phyloP scores from a whole-genome alignment of 1,140 invertebrate species.

The Drosophila micromelanica region DNA sequence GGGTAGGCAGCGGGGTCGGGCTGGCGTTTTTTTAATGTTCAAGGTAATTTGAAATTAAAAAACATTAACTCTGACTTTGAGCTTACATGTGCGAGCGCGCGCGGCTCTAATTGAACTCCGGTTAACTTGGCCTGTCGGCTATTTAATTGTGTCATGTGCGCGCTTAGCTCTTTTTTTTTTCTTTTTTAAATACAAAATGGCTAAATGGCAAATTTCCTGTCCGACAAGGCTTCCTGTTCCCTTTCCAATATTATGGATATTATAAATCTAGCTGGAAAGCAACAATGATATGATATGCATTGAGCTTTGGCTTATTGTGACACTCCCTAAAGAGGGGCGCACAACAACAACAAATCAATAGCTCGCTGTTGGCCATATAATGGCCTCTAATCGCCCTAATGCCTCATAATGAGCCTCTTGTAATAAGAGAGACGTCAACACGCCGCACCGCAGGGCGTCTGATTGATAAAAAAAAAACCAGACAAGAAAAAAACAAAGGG shows the following conservation, averaged over 20 bases:
- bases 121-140: constrained; percentile 35
- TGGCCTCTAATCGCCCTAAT: constrained; percentile 72
- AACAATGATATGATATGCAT: neutral
- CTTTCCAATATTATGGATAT: neutral
- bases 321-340: constrained; percentile 48
- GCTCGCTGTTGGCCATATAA: constrained; percentile 40
- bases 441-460: constrained; percentile 72
- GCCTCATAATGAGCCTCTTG: constrained; percentile 77
- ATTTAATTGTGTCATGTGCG: constrained; percentile 68
- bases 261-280: constrained; percentile 4
- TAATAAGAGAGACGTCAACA: constrained; percentile 81
- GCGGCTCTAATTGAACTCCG: constrained; percentile 46
- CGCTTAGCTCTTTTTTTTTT: constrained; percentile 1
- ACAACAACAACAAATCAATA: constrained; percentile 6
- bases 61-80: constrained; percentile 71
- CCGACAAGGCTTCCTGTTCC: constrained; percentile 53
- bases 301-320: constrained; percentile 53
- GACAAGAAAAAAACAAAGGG: neutral
- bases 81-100: constrained; percentile 53
- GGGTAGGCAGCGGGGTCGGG: neutral
- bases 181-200: constrained; percentile 41
- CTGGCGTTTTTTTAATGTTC: constrained; percentile 43
- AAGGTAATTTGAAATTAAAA: constrained; percentile 65
- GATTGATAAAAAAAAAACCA: constrained; percentile 68
- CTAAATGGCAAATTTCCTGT: constrained; percentile 69